Base-by-base conservation (phyloP, 2,888 invertebrate species). In the Oxycera nigricornis region DNA sequence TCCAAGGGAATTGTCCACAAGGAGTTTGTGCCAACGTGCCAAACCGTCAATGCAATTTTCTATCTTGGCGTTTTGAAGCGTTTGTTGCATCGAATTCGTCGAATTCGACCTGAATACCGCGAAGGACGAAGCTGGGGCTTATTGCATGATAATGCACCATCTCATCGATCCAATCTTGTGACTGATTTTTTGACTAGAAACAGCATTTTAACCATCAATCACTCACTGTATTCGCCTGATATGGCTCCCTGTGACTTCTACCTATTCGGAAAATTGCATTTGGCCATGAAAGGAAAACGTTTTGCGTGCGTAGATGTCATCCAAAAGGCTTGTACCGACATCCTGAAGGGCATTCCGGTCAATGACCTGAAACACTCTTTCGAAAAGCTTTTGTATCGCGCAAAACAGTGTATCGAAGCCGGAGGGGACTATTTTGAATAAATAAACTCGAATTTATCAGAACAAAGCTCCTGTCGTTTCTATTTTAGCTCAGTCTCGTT, bases 111-210 rank as follows among this genome's bases (percentile, higher is more conserved):
- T 22, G 2, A 59, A 59, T 59, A 59, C 30, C 59, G 59, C 1
- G 59, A 59, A 28, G 14, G 17, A 7, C 28, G 59, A 14, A 59
- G 59, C n/a, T 59, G 30, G 22, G 14, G 52, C 11, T 55, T 55
- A 22, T 55, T 55, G 22, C 24, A 22, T 11, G 26, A 30, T 26
- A 59, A 59, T 59, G 59, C 30, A 14, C 59, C 59, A 30, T 28
- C n/a, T n/a, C 26, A 59, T 59, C 59, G 55, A 28, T 30, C 28
- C 11, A 26, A 26, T 6, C n/a, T 59, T 2, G 2, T 59, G 26
- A 62, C 17, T 6, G 39, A 62, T 62, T 62, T 62, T 62, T 62
- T 62, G 17, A 62, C 2, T 14, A 35, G 22, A 62, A 62, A 62
- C 35, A 7, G 35, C 62, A 62, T 62, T 62, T 35, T 35, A 35